Base-by-base conservation (phyloP, 92 coral and sea anemone species). In the Epizoanthus illoricatus region DNA sequence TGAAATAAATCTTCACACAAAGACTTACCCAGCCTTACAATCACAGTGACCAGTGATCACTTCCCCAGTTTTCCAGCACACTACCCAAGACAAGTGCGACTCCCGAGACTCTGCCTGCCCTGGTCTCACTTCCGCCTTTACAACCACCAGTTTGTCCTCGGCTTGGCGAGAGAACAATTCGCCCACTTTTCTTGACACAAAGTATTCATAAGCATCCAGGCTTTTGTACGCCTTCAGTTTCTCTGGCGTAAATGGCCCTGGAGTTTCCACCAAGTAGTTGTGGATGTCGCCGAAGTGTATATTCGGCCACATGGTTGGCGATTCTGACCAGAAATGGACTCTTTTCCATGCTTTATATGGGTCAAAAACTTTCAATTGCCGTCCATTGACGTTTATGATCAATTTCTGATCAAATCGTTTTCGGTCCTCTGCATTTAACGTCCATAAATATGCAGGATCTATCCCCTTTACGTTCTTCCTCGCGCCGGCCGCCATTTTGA, bases 61-160 rank as follows among this genome's bases (percentile, higher is more conserved):
- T 42, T 71, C 75, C 33, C 58, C 60, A 71, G 58, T 42, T 42
- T 71, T 71, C 49, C 58, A 42, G 21, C 75, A 71, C 15, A 71
- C 58, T n/a, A 49, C 60, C 76, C 20, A 71, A 45, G 60, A 36
- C 40, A 71, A 17, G 58, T 71, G 76, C 76, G 76, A 56, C 21
- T 70, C 61, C 57, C 69, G 88, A 43, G 88, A 84, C 80, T 84
- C 88, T 33, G 83, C 86, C 67, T 88, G 86, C n/a, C 88, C 88
- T 33, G 91, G 91, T 80, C 88, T 28, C n/a, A 88, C 88, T 65
- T 85, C 86, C 11, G 88, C 88, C 23, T 80, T 85, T 16, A 88
- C 66, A 9, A 80, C 63, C 15, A 59, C 71, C 7, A 59, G 7
- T 58, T 84, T 79, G 19, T 55, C 69, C 45, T 65, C 64, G 15